These are phyloP conservation scores for Ciconia maguari DNA, from an alignment of 2,113 vertebrate species.

Conservation along the genomic window DNA sequence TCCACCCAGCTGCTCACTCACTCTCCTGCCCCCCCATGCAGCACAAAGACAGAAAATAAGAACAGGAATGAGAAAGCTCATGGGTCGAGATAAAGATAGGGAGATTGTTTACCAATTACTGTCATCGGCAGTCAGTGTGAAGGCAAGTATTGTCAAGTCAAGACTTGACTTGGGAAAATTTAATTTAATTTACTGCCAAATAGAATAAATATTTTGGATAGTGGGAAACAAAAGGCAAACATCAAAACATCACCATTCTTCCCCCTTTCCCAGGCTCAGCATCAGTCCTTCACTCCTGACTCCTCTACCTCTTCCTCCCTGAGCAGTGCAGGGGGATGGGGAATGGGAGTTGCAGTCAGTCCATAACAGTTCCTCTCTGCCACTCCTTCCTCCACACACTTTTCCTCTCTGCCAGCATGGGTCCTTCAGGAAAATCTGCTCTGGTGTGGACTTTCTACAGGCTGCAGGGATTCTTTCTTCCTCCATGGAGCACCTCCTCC, in stretches of 20 bases:
- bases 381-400: neutral
- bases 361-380: fast-evolving
- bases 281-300: neutral
- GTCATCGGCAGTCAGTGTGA: neutral
- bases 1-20: neutral
- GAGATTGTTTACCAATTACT: neutral
- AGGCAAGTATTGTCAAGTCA: too few species aligned
- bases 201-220: neutral
- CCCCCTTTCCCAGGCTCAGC: neutral
- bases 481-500: neutral
- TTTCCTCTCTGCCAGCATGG: neutral
- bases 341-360: neutral
- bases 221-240: neutral
- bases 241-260: neutral
- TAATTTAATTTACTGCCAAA: neutral
- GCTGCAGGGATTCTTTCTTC: neutral
- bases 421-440: neutral
- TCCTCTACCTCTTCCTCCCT: neutral
- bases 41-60: neutral
- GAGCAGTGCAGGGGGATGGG: fast-evolving
- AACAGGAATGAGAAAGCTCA: neutral
- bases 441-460: neutral
- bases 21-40: fast-evolving
- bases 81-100: neutral
- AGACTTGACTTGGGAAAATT: neutral